A percentile compares a stretch with the other conserved stretches of the same genome.
Conservation (phyloP, 2,113 vertebrate species). For the Symphodus melops region DNA sequence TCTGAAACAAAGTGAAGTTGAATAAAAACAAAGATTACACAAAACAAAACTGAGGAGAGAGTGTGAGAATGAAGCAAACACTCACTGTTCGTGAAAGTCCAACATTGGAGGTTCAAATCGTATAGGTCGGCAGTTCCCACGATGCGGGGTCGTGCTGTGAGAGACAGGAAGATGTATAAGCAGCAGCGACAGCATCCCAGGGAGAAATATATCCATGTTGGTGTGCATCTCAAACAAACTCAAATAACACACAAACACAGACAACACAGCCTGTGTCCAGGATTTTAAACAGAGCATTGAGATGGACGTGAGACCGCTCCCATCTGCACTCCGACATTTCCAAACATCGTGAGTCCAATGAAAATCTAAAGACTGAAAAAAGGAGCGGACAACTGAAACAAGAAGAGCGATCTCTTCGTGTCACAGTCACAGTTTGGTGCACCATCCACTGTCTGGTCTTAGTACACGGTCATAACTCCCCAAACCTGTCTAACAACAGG, state of each 20-base stretch:
- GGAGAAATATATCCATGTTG: constrained; percentile 45
- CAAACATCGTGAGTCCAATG: constrained; percentile 28
- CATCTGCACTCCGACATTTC: constrained; percentile 12
- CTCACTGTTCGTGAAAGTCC: constrained; percentile 99
- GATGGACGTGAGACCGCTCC: constrained; percentile 14
- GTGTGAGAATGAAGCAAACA: constrained; percentile 23
- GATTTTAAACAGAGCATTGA: constrained; percentile 16
- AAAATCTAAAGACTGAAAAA: constrained; percentile 18
- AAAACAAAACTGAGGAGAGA: background rate
- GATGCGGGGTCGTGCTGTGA: constrained; percentile 91
- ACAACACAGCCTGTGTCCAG: background rate
- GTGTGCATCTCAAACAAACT: constrained; percentile 31
- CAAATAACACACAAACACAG: constrained; percentile 14
- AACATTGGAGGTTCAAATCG: constrained; percentile 98
- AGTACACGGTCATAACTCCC: constrained; percentile 50
- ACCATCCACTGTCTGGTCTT: constrained; percentile 2
- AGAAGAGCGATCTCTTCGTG: constrained; percentile 15
- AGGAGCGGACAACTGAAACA: constrained; percentile 15
- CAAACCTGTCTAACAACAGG: constrained; percentile 71
- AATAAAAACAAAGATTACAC: background rate
- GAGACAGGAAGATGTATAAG: constrained; percentile 69
- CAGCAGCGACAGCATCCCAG: constrained; percentile 35
- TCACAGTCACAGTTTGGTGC: background rate
- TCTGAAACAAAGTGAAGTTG: background rate
- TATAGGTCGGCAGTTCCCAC: constrained; percentile 95